phyloP scores from a whole-genome alignment of 2,113 vertebrate species.

The Oreochromis aureus region DNA sequence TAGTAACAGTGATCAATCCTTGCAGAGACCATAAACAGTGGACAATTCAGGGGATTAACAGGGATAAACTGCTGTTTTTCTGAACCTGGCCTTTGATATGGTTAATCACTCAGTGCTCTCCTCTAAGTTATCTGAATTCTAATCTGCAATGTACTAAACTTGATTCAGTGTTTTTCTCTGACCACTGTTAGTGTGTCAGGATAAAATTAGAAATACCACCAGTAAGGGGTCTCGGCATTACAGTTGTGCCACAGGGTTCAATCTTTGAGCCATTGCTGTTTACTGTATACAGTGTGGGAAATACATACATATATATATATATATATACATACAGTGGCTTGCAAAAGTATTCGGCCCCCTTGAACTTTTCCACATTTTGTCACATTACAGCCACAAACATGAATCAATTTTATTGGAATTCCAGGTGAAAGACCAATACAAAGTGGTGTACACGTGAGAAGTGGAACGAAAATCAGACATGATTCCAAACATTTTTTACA shows the following conservation, averaged over 20 bases:
- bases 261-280: neutral
- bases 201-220: neutral
- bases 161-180: neutral
- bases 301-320: neutral
- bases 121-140: neutral
- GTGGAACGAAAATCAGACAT: too few species aligned
- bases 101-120: neutral
- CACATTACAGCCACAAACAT: too few species aligned
- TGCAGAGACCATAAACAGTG: neutral
- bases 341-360: too few species aligned
- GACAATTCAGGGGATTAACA: neutral
- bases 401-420: too few species aligned
- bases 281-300: accelerated
- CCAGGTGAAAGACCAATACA: too few species aligned
- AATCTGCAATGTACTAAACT: neutral
- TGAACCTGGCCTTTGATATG: neutral
- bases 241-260: neutral
- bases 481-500: too few species aligned
- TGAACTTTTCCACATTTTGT: too few species aligned
- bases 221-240: neutral
- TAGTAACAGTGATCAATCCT: neutral
- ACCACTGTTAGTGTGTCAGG: neutral
- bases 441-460: too few species aligned
- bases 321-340: too few species aligned
- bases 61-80: neutral